These are phyloP conservation scores for Plecturocebus donacophilus DNA, from an alignment of 2,113 vertebrate species.

Conservation along the genomic window DNA sequence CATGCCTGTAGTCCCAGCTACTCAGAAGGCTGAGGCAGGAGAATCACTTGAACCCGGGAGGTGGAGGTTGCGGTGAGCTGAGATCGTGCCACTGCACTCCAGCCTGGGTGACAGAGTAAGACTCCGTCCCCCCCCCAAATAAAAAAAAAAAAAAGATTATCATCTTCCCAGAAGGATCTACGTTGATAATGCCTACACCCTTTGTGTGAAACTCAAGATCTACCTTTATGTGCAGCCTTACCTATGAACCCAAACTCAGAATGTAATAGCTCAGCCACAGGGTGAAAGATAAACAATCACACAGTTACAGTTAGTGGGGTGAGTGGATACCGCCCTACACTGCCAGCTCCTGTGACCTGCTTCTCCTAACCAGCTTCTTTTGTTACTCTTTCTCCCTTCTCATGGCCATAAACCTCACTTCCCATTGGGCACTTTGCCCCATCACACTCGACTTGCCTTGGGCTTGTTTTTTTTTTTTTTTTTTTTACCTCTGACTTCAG, in stretches of 20 bases:
- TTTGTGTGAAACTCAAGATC: background rate
- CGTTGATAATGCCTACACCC: background rate
- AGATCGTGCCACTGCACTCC: too few relatives aligned
- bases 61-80: too few relatives aligned
- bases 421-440: background rate
- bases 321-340: background rate
- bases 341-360: too few relatives aligned
- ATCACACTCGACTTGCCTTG: background rate
- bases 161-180: background rate
- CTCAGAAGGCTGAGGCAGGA: too few relatives aligned
- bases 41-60: too few relatives aligned
- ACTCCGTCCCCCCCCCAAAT: too few relatives aligned
- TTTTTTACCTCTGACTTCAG: slow-evolving; percentile 8
- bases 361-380: background rate
- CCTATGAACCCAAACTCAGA: background rate
- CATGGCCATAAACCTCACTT: background rate
- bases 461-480: background rate
- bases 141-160: background rate
- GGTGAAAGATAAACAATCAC: background rate
- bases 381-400: background rate
- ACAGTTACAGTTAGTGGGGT: background rate
- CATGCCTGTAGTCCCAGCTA: too few relatives aligned
- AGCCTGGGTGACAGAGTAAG: too few relatives aligned
- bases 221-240: background rate
- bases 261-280: background rate